These are phyloP conservation scores for Netelia melanura DNA, from an alignment of 2,888 invertebrate species.

Conservation along the genomic window DNA sequence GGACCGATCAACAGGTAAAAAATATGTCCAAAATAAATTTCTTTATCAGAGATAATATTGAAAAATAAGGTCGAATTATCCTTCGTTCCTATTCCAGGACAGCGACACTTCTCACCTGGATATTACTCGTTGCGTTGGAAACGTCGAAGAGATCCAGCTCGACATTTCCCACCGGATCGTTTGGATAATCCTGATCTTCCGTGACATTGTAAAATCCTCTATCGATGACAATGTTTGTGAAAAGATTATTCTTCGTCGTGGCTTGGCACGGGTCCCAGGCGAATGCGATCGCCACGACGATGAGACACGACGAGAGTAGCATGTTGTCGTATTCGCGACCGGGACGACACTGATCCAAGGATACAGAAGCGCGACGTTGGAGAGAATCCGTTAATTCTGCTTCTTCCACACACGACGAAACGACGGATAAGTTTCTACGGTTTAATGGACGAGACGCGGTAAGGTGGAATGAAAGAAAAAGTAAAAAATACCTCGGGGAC, in stretches of 20 bases:
- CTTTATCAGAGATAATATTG: no score
- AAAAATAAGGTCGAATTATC: no score
- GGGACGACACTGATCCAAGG: conserved; percentile 66
- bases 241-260: background rate
- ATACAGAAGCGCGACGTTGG: conserved; percentile 2
- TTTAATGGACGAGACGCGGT: conserved; percentile 6
- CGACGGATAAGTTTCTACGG: background rate
- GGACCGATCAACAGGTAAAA: no score
- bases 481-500: background rate
- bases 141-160: background rate
- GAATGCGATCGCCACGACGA: conserved; percentile 9
- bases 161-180: background rate
- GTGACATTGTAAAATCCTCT: background rate
- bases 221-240: background rate
- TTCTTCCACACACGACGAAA: background rate
- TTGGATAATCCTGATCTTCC: background rate
- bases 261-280: background rate
- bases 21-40: no score
- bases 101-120: background rate
- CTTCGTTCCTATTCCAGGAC: no score
- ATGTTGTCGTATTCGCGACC: conserved; percentile 70
- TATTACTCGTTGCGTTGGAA: background rate
- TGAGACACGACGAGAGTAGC: conserved; percentile 25
- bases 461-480: background rate
- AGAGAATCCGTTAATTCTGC: conserved; percentile 24